Conservation (phyloP, 2,888 invertebrate species). For the Polyploca ridens region DNA sequence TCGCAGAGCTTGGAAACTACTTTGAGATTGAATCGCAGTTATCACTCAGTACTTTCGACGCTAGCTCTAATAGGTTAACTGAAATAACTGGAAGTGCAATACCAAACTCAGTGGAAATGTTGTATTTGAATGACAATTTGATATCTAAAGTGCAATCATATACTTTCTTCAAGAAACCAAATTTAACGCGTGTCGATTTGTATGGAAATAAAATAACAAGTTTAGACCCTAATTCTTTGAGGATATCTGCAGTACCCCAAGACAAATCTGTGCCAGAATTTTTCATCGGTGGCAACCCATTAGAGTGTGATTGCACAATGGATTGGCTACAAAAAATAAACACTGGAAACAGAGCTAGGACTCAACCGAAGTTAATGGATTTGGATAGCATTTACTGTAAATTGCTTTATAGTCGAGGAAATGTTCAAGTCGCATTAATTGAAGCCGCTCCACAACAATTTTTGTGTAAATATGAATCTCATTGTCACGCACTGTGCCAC, state of each 20-base stretch:
- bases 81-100: slow-evolving; percentile 93
- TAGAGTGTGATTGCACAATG: slow-evolving; percentile 95
- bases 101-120: slow-evolving; percentile 92
- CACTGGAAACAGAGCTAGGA: slow-evolving; percentile 89
- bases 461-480: slow-evolving; percentile 92
- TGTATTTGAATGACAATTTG: slow-evolving; percentile 91
- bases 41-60: slow-evolving; percentile 91
- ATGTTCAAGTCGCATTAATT: slow-evolving; percentile 89
- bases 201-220: slow-evolving; percentile 92
- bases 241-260: slow-evolving; percentile 90
- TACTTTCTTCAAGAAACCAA: slow-evolving; percentile 94
- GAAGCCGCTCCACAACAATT: slow-evolving; percentile 93
- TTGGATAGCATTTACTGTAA: slow-evolving; percentile 93
- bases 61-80: slow-evolving; percentile 91
- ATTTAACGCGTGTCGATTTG: slow-evolving; percentile 91
- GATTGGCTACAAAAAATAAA: slow-evolving; percentile 95
- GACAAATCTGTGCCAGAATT: slow-evolving; percentile 91
- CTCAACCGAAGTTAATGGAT: slow-evolving; percentile 93
- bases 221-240: slow-evolving; percentile 89
- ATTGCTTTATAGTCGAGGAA: slow-evolving; percentile 90
- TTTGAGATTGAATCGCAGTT: slow-evolving; percentile 92
- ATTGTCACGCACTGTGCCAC: slow-evolving; percentile 94
- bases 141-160: slow-evolving; percentile 94
- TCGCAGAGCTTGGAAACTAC: slow-evolving; percentile 92
- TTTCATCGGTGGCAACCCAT: slow-evolving; percentile 93